These are phyloP conservation scores for Spilarctia lutea DNA, from an alignment of 2,888 invertebrate species.

Conservation along the genomic window DNA sequence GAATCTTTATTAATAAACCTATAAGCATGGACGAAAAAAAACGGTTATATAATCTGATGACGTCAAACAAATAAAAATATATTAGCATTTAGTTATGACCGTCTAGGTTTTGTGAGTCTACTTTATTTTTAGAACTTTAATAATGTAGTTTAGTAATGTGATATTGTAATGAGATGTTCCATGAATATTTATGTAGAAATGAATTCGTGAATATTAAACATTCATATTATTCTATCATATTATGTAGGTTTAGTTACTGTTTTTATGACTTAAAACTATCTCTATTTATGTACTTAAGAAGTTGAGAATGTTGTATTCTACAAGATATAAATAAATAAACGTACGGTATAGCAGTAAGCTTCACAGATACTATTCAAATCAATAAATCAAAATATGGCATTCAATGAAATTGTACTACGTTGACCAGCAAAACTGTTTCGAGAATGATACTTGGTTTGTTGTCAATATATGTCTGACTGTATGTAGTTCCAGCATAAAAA, in stretches of 20 bases:
- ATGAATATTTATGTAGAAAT: not conserved
- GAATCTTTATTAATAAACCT: slow-evolving; percentile 18
- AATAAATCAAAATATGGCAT: no score
- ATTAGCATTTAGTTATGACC: slow-evolving; percentile 20
- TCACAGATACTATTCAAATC: no score
- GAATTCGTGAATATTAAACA: not conserved
- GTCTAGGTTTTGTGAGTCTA: slow-evolving; percentile 20
- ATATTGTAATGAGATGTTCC: not conserved
- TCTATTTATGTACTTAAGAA: not conserved
- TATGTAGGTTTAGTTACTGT: not conserved
- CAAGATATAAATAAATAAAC: not conserved
- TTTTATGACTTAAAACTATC: not conserved
- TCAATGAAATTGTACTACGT: not conserved
- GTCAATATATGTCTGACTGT: not conserved
- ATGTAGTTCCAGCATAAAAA: not conserved
- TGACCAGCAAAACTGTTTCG: not conserved
- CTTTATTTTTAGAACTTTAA: slow-evolving; percentile 13
- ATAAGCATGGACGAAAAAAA: slow-evolving; percentile 16
- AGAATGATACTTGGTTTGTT: not conserved
- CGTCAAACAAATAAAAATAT: slow-evolving; percentile 10
- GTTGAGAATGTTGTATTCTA: no score
- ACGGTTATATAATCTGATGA: slow-evolving; percentile 3
- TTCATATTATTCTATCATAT: not conserved
- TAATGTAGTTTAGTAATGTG: slow-evolving; percentile 6
- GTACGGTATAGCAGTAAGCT: no score